Conservation (phyloP, 2,888 invertebrate species). For the Cephus nigrinus region DNA sequence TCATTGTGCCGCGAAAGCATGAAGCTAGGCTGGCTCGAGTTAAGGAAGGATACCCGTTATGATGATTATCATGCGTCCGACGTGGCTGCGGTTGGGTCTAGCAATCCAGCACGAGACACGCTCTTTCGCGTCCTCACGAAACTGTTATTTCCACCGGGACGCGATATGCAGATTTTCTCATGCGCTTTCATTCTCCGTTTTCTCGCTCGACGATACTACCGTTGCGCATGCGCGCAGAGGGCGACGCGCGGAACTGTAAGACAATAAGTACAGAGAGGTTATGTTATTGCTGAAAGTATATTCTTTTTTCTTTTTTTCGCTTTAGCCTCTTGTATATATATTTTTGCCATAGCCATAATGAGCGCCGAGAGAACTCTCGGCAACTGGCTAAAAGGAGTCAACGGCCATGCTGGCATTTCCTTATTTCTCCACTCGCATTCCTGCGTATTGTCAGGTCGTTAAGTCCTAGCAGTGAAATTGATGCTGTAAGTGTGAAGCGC, state of each 20-base stretch:
- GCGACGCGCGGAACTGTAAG: not conserved
- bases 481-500: not conserved
- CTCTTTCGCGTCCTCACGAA: not conserved
- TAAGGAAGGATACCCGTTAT: conserved; percentile 50
- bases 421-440: conserved; percentile 39
- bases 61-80: conserved; percentile 52
- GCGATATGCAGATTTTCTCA: not conserved
- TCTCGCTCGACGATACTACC: not conserved
- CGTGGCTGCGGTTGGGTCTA: conserved; percentile 25
- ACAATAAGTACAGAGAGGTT: not conserved
- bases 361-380: not conserved
- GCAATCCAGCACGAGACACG: not conserved
- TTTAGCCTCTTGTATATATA: not conserved
- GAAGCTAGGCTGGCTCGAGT: conserved; percentile 30
- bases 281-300: not conserved
- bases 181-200: not conserved
- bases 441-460: conserved; percentile 37
- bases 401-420: conserved; percentile 36
- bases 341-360: not conserved
- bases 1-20: conserved; percentile 28
- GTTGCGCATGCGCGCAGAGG: not conserved
- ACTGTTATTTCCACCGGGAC: not conserved
- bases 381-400: conserved; percentile 29
- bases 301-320: not conserved
- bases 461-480: conserved; percentile 17